These are phyloP conservation scores for Sorex araneus DNA, from an alignment of 2,113 vertebrate species.

Conservation along the genomic window DNA sequence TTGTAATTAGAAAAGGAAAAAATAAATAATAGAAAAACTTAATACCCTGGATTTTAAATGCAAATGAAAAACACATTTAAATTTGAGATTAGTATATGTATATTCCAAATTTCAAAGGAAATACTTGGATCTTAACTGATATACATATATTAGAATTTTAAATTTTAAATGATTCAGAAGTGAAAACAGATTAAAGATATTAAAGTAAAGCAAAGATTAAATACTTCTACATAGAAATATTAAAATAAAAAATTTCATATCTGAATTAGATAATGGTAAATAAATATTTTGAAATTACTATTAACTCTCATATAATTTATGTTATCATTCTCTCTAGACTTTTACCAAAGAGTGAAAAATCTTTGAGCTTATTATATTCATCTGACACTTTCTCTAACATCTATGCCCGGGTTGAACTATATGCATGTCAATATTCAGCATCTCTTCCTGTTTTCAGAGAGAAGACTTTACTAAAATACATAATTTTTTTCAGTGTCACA, in stretches of 20 bases:
- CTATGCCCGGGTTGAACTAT: not conserved
- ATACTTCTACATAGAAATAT: not conserved
- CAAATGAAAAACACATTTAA: slow-evolving; percentile 45
- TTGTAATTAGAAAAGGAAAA: slow-evolving; percentile 28
- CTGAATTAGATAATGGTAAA: too few species aligned
- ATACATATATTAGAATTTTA: slow-evolving; percentile 10
- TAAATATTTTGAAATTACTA: not conserved
- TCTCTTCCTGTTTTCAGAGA: not conserved
- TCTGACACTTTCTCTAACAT: slow-evolving; percentile 7
- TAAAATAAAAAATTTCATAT: not conserved
- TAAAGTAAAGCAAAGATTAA: slow-evolving; percentile 32
- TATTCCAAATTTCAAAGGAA: not conserved
- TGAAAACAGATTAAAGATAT: not conserved
- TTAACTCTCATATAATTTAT: not conserved
- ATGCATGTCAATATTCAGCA: slow-evolving; percentile 5
- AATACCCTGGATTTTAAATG: slow-evolving; percentile 8
- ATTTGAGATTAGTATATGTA: not conserved
- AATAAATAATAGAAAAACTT: slow-evolving; percentile 1
- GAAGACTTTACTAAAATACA: slow-evolving; percentile 28
- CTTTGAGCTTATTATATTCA: slow-evolving; percentile 22
- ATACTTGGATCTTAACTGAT: slow-evolving; percentile 41
- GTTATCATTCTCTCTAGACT: not conserved
- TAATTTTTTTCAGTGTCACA: not conserved
- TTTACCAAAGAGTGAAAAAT: slow-evolving; percentile 41
- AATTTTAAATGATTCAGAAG: slow-evolving; percentile 50